Evolutionary conservation across 2,888 invertebrate species (phyloP), one percentile per base, ranked within the genome.

Genomic region (Cyclophora punctaria): DNA sequence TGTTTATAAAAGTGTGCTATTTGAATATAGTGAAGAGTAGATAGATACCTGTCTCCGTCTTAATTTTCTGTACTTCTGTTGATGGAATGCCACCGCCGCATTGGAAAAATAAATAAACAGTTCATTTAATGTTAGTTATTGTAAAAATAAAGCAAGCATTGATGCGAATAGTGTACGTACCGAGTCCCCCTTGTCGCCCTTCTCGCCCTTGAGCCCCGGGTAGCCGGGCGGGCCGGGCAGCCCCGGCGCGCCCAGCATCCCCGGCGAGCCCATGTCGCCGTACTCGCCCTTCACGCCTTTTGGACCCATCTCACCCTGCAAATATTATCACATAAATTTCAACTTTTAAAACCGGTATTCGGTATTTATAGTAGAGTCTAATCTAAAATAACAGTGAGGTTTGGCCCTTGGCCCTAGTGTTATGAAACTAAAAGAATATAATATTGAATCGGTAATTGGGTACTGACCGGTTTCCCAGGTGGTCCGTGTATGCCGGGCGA

Each of bases 241-340:
- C 34, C 97, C 97, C 7, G 98, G 97, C 40, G 97, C 96, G 61
- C 98, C 98, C 93, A 98, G 95, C 69, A 97, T 91, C 54, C 98
- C 98, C 6, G 98, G 96, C 5, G 96, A 96, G 45, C 97, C 97
- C 78, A 97, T 96, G 75, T 96, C 96, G 5, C 97, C 97, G 75
- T 94, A 94, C 72, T 95, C 95, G 50, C 96, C 96, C 71, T 95
- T 95, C 62, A 94, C 94, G 46, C 98, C 98, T 71, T 96, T 96
- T 3, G 94, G 94, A 33, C 97, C 97, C 64, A 92, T 90, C 69
- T 93, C 92, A 47, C 97, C 97, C 91, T 94, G 81, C 20, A 20
- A 20, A 20, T 20, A 20, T 20, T 20, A 20, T 20, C 20, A 20
- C 20, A 20, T 20, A 20, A 1, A 20, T 20, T 20, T 20, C 20